Conservation (phyloP, 2,113 vertebrate species). For the Eulemur macaco region DNA sequence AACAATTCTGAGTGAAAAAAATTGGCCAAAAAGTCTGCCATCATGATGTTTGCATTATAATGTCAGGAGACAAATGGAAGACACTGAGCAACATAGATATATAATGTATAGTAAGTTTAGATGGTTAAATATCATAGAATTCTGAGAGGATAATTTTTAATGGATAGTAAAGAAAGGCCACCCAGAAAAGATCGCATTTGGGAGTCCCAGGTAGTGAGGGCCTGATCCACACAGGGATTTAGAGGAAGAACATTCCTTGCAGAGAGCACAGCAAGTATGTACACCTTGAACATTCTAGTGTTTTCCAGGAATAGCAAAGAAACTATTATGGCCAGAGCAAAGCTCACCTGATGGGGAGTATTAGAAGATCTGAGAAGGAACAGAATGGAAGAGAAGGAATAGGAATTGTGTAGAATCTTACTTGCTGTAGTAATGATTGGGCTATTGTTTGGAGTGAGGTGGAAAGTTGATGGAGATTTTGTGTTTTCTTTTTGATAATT, state of each 20-base stretch:
- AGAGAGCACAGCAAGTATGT: accelerated
- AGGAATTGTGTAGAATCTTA: background rate
- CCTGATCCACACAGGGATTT: background rate
- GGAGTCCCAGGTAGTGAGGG: background rate
- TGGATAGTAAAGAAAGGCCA: background rate
- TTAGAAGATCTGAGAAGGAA: background rate
- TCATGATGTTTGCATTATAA: background rate
- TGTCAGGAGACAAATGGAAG: background rate
- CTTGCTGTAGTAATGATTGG: background rate
- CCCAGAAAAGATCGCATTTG: background rate
- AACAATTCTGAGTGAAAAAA: background rate
- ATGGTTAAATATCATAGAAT: background rate
- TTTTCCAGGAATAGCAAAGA: background rate
- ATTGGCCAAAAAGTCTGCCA: background rate
- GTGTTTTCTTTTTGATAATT: background rate
- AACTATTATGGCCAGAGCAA: background rate
- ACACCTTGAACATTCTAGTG: background rate
- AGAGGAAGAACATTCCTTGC: background rate
- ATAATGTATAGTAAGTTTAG: background rate
- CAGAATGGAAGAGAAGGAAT: background rate
- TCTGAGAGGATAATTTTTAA: background rate
- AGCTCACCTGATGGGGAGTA: background rate
- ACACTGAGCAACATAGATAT: background rate
- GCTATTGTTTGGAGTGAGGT: background rate
- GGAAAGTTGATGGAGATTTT: background rate